phyloP scores from a whole-genome alignment of 2,113 vertebrate genomes.

The Platanista minor region DNA sequence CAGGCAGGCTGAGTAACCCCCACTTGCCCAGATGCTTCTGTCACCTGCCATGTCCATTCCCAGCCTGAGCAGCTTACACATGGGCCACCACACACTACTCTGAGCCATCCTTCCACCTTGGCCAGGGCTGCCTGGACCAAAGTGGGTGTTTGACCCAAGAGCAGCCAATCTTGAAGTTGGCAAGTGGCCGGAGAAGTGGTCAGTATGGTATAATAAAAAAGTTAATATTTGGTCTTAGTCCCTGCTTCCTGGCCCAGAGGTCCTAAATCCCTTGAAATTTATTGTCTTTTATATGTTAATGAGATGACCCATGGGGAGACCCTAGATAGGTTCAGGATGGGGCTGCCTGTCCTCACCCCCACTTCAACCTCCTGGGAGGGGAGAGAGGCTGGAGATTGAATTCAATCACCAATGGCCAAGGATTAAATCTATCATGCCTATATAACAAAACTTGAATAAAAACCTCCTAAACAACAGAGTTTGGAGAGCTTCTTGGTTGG shows the following conservation, averaged over 20 bases:
- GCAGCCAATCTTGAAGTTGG: not conserved
- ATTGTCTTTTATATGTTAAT: not conserved
- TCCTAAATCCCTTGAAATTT: not conserved
- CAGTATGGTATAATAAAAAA: not conserved
- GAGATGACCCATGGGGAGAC: not conserved
- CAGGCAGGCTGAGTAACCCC: not conserved
- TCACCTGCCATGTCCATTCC: not conserved
- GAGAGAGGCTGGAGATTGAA: not conserved
- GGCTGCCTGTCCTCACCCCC: not conserved
- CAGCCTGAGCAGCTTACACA: not conserved
- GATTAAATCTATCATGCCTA: not conserved
- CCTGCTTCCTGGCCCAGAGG: not conserved
- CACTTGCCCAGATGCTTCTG: not conserved
- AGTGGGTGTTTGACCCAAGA: not conserved
- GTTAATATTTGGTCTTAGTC: not conserved
- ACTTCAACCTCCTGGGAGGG: not conserved
- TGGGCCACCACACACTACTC: not conserved
- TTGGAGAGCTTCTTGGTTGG: not conserved
- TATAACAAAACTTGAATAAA: not conserved
- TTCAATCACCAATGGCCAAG: not conserved
- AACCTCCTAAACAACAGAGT: not conserved
- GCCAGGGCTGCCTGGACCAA: not conserved
- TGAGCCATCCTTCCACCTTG: not conserved
- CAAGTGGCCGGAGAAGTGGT: not conserved
- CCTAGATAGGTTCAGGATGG: not conserved